A percentile compares a stretch with the other conserved stretches of the same genome.
Evolutionary conservation across 2,113 vertebrate species (phyloP).

Genomic region (Misgurnus mizolepis): DNA sequence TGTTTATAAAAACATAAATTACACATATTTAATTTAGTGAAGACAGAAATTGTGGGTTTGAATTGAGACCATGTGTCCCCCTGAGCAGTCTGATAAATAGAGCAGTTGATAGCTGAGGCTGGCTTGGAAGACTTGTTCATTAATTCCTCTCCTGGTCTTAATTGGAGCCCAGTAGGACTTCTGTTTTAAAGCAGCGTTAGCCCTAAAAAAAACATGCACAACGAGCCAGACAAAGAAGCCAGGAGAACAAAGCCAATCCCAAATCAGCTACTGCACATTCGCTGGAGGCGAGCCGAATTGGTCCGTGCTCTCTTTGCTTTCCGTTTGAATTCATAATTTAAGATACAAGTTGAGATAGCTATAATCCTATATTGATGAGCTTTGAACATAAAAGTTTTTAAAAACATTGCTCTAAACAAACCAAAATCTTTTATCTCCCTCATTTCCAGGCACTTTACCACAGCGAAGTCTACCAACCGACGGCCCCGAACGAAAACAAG

Average conservation of each 20-base stretch:
- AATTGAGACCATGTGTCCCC: conserved; percentile 62
- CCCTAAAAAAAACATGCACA: conserved; percentile 35
- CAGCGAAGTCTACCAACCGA: conserved; percentile 42
- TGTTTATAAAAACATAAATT: conserved; percentile 63
- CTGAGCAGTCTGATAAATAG: conserved; percentile 60
- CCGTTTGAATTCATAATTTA: conserved; percentile 1
- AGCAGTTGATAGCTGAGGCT: conserved; percentile 53
- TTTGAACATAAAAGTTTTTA: not conserved
- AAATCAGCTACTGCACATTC: conserved; percentile 33
- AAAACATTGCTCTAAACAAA: conserved; percentile 11
- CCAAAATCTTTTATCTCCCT: not conserved
- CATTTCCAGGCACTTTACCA: not conserved
- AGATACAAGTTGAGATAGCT: conserved; percentile 17
- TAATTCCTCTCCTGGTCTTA: conserved; percentile 59
- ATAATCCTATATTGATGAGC: not conserved
- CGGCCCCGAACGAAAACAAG: conserved; percentile 51
- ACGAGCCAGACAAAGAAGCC: conserved; percentile 44
- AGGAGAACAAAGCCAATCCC: conserved; percentile 40
- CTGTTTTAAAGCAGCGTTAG: conserved; percentile 45
- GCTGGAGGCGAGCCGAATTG: not conserved
- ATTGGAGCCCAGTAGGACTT: conserved; percentile 57
- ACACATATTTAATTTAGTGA: conserved; percentile 62
- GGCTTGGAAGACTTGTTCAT: conserved; percentile 54
- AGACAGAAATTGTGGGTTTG: conserved; percentile 54
- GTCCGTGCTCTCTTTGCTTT: not conserved